Evolutionary conservation across 2,797 vertebrate species (phyloP), one percentile per base, ranked within the genome.

Genomic region (Lutjanus argentimaculatus): DNA sequence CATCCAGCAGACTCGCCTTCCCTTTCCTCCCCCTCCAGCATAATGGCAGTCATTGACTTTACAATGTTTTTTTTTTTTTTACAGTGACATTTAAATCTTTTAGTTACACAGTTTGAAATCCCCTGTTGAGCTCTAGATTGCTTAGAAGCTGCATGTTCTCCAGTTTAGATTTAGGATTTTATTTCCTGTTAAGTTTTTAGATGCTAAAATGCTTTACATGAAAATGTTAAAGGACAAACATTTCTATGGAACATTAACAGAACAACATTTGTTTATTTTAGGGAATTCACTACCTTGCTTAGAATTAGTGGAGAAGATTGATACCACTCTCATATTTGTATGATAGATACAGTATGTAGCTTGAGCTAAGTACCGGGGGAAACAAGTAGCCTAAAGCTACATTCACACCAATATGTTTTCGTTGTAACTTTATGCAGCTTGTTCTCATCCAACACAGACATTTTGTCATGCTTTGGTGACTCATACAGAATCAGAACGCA

Each of bases 41-140:
- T 83, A 91, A 91, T 81, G 73, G 78, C 49, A 77, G 58, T 72
- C 82, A 89, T 85, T 91, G 84, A 85, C 85, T 91, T 92, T 89
- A 93, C 89, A 85, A 88, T 85, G 72, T 79, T 75, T 88, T 85
- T 40, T 42, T 84, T 79, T 75, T 72, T 85, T 67, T 88, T 84
- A 86, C 84, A 92, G 85, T 92, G 83, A 75, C 71, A 71, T 80
- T 76, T 75, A 81, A 71, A 82, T 80, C 66, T 74, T 80, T 76
- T 8, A 25, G 40, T 76, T 36, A 40, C 30, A 72, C 70, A 61
- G 64, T 67, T 59, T 14, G 11, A 66, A 77, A 75, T 65, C 57
- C n/a, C 22, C 40, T 11, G 22, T 77, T 13, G 12, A 61, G 65
- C 19, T 76, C 22, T 19, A 14, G 30, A 56, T 66, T 57, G 12